A percentile compares a stretch with the other conserved stretches of the same genome.
Conservation (phyloP, 2,797 vertebrate species). For the Saguinus oedipus region DNA sequence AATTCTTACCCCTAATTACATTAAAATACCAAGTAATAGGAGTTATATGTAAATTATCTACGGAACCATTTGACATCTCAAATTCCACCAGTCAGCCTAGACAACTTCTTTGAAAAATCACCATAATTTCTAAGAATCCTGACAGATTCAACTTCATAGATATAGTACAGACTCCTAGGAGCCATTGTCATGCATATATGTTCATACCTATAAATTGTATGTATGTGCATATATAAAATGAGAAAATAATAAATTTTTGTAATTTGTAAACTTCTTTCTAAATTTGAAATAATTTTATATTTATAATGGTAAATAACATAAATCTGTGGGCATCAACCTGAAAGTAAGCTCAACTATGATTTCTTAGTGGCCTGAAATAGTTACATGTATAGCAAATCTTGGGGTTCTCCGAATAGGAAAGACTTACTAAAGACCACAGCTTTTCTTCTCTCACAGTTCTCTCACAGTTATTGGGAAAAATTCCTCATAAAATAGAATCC, state of each 20-base stretch:
- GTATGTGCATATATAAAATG: neutral
- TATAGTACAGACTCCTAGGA: neutral
- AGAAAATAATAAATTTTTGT: conserved; percentile 35
- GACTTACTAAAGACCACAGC: neutral
- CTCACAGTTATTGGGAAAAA: neutral
- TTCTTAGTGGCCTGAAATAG: neutral
- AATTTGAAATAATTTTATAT: conserved; percentile 48
- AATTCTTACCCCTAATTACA: neutral
- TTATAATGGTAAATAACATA: neutral
- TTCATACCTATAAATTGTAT: neutral
- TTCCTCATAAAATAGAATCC: neutral
- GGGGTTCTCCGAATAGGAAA: neutral
- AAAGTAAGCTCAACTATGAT: neutral
- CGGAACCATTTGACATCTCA: neutral
- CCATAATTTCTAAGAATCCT: conserved; percentile 2
- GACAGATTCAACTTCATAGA: neutral
- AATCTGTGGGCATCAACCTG: neutral
- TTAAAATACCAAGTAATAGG: neutral
- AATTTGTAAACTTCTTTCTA: neutral
- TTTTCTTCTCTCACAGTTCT: neutral
- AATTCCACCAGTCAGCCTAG: neutral
- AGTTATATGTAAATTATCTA: neutral
- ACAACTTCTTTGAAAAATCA: conserved; percentile 45
- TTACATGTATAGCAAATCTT: neutral
- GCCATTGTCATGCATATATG: neutral